Conservation (phyloP, 1,140 invertebrate species). For the Cydia amplana region DNA sequence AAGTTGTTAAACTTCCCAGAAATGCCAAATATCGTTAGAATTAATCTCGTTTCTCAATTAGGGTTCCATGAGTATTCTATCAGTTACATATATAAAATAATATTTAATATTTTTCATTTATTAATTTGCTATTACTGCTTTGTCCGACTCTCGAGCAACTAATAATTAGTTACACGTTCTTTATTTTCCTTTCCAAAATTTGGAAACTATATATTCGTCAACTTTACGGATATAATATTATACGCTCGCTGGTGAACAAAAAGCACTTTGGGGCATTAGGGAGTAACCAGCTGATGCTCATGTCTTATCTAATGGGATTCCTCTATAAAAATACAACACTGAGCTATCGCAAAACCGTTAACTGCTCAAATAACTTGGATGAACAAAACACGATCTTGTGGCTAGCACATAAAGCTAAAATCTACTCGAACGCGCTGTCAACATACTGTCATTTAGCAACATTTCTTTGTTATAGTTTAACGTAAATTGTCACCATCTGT, state of each 20-base stretch:
- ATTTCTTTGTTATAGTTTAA: conserved; percentile 11
- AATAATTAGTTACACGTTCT: neutral
- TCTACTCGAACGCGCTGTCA: neutral
- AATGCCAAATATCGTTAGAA: neutral
- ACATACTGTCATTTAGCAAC: neutral
- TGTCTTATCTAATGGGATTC: conserved; percentile 10
- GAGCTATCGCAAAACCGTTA: neutral
- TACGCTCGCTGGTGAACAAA: neutral
- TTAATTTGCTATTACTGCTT: neutral
- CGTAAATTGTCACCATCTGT: conserved; percentile 9
- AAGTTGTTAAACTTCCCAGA: neutral
- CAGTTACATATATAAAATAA: no score
- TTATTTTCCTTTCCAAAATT: neutral
- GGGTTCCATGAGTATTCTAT: neutral
- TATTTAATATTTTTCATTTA: no score
- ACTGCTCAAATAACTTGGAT: neutral
- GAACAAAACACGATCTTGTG: neutral
- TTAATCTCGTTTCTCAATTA: neutral
- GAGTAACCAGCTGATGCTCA: neutral
- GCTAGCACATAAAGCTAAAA: neutral
- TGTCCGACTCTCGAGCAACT: neutral
- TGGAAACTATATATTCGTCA: neutral
- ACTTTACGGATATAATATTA: neutral
- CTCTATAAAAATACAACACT: neutral
- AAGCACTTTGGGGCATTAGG: neutral